Conservation (phyloP, 2,888 invertebrate species). For the Cylindroiulus punctatus region DNA sequence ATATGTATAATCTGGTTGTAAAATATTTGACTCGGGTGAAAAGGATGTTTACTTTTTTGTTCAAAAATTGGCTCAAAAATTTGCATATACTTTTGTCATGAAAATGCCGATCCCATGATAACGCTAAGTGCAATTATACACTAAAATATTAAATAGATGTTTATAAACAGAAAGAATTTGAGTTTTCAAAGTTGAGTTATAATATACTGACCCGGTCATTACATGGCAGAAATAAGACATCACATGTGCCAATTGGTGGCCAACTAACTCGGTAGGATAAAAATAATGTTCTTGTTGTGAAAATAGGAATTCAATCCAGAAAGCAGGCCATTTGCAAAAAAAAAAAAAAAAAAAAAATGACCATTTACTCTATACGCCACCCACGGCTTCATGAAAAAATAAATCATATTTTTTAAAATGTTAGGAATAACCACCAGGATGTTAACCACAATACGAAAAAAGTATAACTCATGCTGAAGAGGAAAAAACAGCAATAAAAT, state of each 20-base stretch:
- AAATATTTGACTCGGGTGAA: background rate
- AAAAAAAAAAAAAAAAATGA: background rate
- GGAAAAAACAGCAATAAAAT: background rate
- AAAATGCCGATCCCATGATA: background rate
- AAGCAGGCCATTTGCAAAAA: background rate
- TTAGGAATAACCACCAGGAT: conserved; percentile 38
- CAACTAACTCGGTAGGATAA: background rate
- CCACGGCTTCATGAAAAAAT: conserved; percentile 28
- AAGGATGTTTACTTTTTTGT: background rate
- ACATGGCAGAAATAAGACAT: background rate
- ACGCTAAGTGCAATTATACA: background rate
- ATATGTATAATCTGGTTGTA: conserved; percentile 16
- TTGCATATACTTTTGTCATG: conserved; percentile 14
- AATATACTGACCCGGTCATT: background rate
- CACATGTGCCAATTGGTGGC: background rate
- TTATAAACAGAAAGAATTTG: background rate
- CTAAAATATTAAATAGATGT: background rate
- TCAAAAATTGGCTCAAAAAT: background rate
- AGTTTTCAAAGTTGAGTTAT: background rate
- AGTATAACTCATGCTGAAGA: background rate
- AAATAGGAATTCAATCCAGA: background rate
- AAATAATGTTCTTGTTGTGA: background rate
- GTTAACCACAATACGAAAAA: conserved; percentile 12
- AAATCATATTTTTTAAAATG: conserved; percentile 7
- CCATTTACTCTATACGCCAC: conserved; percentile 4